Conservation (phyloP, 2,113 vertebrate species). For the Takifugu bimaculatus region DNA sequence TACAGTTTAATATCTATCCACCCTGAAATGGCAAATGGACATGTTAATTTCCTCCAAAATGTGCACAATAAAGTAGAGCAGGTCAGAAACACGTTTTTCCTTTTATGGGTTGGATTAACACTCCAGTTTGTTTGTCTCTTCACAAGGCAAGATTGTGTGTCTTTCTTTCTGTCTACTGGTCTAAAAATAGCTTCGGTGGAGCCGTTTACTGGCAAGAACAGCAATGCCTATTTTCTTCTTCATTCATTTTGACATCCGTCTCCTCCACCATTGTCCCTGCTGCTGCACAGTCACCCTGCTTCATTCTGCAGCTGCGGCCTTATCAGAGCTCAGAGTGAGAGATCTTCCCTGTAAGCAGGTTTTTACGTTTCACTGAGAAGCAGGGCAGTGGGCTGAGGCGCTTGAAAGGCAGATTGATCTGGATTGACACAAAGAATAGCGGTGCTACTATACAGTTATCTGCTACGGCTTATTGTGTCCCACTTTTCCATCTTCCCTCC, state of each 20-base stretch:
- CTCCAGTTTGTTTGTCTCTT: constrained; percentile 4
- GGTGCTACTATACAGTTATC: constrained; percentile 35
- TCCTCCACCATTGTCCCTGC: constrained; percentile 17
- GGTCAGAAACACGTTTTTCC: background rate
- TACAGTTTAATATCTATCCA: too few species aligned
- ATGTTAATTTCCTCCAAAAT: constrained; percentile 6
- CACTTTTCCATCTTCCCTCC: constrained; percentile 14
- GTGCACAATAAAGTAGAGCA: background rate
- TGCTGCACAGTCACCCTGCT: constrained; percentile 34
- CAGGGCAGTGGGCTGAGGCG: constrained; percentile 21
- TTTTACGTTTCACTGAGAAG: constrained; percentile 49
- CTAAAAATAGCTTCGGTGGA: constrained; percentile 41
- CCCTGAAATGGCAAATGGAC: too few species aligned
- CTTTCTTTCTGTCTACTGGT: constrained; percentile 7
- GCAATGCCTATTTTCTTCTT: constrained; percentile 31
- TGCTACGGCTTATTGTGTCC: constrained; percentile 25
- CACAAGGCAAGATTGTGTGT: background rate
- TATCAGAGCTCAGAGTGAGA: constrained; percentile 25
- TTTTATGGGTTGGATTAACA: constrained; percentile 3
- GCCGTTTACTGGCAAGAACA: constrained; percentile 20
- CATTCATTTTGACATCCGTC: constrained; percentile 32
- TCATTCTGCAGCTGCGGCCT: constrained; percentile 28
- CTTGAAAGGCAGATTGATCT: constrained; percentile 56
- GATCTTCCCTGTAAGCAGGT: constrained; percentile 22
- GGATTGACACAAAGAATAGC: constrained; percentile 44